Conservation (phyloP, 2,888 invertebrate genomes). For the Cabera pusaria region DNA sequence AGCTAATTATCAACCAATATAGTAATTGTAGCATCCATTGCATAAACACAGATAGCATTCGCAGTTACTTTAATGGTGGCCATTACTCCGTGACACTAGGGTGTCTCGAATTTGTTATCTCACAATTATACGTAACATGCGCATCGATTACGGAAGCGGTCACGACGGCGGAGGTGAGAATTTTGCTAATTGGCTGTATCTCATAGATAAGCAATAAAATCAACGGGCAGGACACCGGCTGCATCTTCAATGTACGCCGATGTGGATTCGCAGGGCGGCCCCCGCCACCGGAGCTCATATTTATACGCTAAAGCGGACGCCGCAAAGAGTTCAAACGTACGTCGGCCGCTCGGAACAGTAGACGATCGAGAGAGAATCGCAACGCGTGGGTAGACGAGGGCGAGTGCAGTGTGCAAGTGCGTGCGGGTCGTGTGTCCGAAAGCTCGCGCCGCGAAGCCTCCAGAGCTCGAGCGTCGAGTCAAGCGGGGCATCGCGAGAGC, state of each 20-base stretch:
- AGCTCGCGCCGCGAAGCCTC: constrained; percentile 80
- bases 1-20: constrained; percentile 11
- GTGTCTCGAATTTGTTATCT: constrained; percentile 40
- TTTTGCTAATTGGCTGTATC: constrained; percentile 77
- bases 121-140: constrained; percentile 54
- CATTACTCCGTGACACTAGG: constrained; percentile 34
- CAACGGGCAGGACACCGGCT: constrained; percentile 78
- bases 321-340: constrained; percentile 81
- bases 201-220: constrained; percentile 77
- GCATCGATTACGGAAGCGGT: constrained; percentile 59
- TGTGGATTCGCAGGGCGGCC: constrained; percentile 77
- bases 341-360: constrained; percentile 79
- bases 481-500: constrained; percentile 39
- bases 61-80: constrained; percentile 17
- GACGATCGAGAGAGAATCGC: constrained; percentile 79
- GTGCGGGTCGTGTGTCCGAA: constrained; percentile 79
- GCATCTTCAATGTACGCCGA: constrained; percentile 80
- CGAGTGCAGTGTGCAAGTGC: constrained; percentile 83
- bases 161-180: constrained; percentile 63
- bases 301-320: constrained; percentile 80
- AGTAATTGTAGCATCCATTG: constrained; percentile 17
- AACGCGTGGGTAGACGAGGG: constrained; percentile 77
- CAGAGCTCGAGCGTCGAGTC: constrained; percentile 43
- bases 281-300: constrained; percentile 81
- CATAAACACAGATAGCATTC: constrained; percentile 9